A percentile compares a stretch with the other conserved stretches of the same genome.
These are phyloP conservation scores for Arnoldichthys spilopterus DNA, from an alignment of 2,797 vertebrate genomes.

Conservation along the genomic window DNA sequence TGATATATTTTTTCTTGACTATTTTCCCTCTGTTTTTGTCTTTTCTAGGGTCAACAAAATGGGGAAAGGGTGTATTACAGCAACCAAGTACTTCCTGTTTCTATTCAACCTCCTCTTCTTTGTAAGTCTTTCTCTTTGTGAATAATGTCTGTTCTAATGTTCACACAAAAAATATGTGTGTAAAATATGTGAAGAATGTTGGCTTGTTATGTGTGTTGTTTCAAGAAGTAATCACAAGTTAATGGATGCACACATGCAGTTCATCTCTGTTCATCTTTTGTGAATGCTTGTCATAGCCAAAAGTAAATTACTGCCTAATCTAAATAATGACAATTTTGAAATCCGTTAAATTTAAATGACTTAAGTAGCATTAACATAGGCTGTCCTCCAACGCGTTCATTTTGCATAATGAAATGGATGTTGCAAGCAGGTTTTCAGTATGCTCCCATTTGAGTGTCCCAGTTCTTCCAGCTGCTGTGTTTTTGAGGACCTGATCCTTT, in stretches of 20 bases:
- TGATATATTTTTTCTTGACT: neutral
- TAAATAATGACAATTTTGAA: constrained; percentile 1
- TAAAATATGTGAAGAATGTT: too few relatives aligned
- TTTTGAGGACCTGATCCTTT: constrained; percentile 10
- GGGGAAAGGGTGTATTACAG: constrained; percentile 69
- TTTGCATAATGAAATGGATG: neutral
- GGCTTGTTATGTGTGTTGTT: neutral
- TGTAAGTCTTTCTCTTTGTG: constrained; percentile 53
- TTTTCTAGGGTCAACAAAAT: constrained; percentile 55
- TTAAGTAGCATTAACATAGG: constrained; percentile 23
- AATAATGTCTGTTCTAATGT: neutral
- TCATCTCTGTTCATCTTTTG: neutral
- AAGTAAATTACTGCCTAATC: neutral
- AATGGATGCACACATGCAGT: neutral
- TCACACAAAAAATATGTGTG: neutral
- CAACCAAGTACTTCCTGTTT: constrained; percentile 72
- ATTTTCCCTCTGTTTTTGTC: neutral
- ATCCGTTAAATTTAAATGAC: constrained; percentile 13
- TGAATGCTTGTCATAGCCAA: neutral
- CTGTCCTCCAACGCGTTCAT: neutral
- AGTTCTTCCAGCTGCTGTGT: constrained; percentile 10
- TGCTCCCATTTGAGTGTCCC: constrained; percentile 10
- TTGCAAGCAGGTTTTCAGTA: neutral
- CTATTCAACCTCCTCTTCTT: constrained; percentile 73
- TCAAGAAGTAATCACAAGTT: neutral